Base-by-base conservation (phyloP, 1,140 invertebrate species). In the Scaptomyza hsui region DNA sequence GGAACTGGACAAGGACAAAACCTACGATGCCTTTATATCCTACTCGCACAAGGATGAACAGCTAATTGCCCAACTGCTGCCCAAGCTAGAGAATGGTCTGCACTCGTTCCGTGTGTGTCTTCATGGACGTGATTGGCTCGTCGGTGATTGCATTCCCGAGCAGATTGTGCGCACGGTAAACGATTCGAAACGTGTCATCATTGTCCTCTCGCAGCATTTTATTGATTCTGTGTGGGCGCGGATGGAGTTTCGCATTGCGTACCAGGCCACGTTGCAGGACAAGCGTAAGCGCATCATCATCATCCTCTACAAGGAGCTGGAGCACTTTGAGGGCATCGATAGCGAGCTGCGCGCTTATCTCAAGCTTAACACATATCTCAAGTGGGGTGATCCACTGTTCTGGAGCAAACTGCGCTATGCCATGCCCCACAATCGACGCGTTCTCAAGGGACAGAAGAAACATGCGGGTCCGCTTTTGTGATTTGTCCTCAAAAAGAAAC, bases 1-100 rank as follows among this genome's bases (percentile, higher is more conserved):
- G 47, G 95, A 96, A 75, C 74, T 96, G 1, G 96, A 97, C 74
- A 94, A 94, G 63, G 94, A 96, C 59, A 97, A 96, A 83, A 81
- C 93, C 7, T 97, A 95, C 88, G 97, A 98, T 82, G 96, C 96
- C 0, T 98, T 98, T 89, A 93, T 98, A 13, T 97, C 96, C 59
- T 98, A 95, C 89, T 96, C 96, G 0, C 95, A 96, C 78, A 93
- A 94, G 75, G 97, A 98, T 85, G 94, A 95, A 60, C 93, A 94
- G 86, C 94, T 98, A 0, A 91, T 94, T 0, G 92, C 94, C 1
- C 92, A 94, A 52, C 83, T 98, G n/a, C 92, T 96, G 26, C 92
- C 94, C 1, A 92, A 93, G 37, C 89, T 98, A n/a, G 95, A 96
- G 86, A 86, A 74, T 6, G 94, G 93, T 0, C 89, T 92, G 1